Conservation (phyloP, 1,140 invertebrate genomes). For the Chionoecetes opilio region DNA sequence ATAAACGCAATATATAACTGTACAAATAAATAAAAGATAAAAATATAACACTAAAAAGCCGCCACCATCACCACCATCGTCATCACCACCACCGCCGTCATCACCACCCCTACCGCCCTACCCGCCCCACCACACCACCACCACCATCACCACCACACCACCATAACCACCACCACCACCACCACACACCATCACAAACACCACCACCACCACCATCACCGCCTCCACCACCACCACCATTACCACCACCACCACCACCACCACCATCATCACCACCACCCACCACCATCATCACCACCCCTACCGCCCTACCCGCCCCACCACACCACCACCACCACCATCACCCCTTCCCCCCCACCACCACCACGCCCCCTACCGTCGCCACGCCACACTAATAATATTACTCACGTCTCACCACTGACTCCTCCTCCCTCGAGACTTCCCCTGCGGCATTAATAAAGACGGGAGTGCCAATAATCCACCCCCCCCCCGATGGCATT, state of each 20-base stretch:
- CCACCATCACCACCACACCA: neutral
- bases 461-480: conserved; percentile 7
- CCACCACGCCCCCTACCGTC: neutral
- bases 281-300: neutral
- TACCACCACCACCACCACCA: neutral
- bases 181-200: neutral
- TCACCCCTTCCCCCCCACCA: no score
- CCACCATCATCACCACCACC: neutral
- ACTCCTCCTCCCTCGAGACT: neutral
- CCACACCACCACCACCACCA: no score
- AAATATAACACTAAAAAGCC: no score
- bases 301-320: no score
- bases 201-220: neutral
- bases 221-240: neutral
- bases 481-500: neutral
- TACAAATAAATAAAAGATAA: neutral
- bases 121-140: no score
- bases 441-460: neutral
- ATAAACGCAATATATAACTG: neutral
- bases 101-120: neutral
- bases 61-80: no score
- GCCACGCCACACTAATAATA: neutral
- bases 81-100: neutral
- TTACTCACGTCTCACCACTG: neutral
- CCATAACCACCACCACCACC: neutral